These are phyloP conservation scores for Mystacides longicornis DNA, from an alignment of 2,888 invertebrate genomes.

Conservation along the genomic window DNA sequence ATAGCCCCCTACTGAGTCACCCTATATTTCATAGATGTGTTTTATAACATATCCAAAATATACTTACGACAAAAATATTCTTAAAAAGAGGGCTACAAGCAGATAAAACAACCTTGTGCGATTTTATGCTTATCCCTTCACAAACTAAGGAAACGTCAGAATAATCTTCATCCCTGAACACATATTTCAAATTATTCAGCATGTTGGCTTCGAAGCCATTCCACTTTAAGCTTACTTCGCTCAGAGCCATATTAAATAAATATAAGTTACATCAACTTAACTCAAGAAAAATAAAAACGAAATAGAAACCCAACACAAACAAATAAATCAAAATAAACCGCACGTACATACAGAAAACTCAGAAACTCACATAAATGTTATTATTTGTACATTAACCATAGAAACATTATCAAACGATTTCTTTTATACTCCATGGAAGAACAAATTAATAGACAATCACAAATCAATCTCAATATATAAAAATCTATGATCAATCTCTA, in stretches of 20 bases:
- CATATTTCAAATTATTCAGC: slow-evolving; percentile 54
- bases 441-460: no score
- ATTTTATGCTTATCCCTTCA: slow-evolving; percentile 58
- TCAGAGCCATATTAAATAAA: slow-evolving; percentile 29
- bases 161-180: slow-evolving; percentile 57
- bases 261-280: slow-evolving; percentile 17
- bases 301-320: neutral
- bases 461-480: no score
- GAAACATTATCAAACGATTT: neutral
- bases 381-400: neutral
- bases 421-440: no score
- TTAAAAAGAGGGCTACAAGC: slow-evolving; percentile 61
- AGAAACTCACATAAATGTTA: neutral
- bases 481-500: no score
- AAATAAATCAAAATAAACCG: neutral
- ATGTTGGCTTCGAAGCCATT: slow-evolving; percentile 61
- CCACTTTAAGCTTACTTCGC: slow-evolving; percentile 63
- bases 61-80: slow-evolving; percentile 53
- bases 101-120: slow-evolving; percentile 61
- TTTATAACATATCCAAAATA: neutral
- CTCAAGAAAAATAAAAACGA: neutral
- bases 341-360: neutral
- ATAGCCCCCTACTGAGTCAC: neutral
- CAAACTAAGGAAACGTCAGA: slow-evolving; percentile 61
- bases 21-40: neutral